Evolutionary conservation across 2,797 vertebrate species (phyloP).

Genomic region (Bradypodion pumilum): DNA sequence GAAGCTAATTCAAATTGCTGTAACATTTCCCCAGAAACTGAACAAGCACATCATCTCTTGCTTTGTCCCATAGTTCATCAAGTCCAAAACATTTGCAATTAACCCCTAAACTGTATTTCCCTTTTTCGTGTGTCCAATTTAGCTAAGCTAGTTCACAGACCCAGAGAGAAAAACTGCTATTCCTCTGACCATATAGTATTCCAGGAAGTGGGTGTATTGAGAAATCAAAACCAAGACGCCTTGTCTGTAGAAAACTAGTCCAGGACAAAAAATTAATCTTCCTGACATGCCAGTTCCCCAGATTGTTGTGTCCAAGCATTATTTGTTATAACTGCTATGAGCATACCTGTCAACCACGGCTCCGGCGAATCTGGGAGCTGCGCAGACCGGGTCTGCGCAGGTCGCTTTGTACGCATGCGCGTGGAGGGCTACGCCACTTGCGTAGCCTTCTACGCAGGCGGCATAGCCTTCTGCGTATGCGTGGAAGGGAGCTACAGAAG

Average conservation of each 20-base stretch:
- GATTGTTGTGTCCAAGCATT: no score
- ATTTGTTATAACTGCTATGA: no score
- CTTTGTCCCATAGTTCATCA: not conserved
- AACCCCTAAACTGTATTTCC: not conserved
- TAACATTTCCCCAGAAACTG: conserved; percentile 38
- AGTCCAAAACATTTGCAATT: not conserved
- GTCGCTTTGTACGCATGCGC: no score
- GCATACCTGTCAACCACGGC: no score
- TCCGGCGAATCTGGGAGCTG: no score
- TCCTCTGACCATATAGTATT: not conserved
- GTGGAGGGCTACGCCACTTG: no score
- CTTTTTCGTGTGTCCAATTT: not conserved
- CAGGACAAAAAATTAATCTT: not conserved
- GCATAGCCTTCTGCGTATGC: no score
- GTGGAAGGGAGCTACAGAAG: no score
- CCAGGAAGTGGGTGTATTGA: not conserved
- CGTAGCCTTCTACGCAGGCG: no score
- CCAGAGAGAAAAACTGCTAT: no score
- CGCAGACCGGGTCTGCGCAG: no score
- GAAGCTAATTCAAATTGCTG: conserved; percentile 10
- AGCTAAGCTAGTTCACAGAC: not conserved
- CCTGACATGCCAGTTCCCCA: not conserved
- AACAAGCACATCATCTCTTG: not conserved
- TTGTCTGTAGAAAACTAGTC: not conserved
- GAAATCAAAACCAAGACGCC: not conserved